phyloP scores from a whole-genome alignment of 2,888 invertebrate species.

The Calameuta pallipes region DNA sequence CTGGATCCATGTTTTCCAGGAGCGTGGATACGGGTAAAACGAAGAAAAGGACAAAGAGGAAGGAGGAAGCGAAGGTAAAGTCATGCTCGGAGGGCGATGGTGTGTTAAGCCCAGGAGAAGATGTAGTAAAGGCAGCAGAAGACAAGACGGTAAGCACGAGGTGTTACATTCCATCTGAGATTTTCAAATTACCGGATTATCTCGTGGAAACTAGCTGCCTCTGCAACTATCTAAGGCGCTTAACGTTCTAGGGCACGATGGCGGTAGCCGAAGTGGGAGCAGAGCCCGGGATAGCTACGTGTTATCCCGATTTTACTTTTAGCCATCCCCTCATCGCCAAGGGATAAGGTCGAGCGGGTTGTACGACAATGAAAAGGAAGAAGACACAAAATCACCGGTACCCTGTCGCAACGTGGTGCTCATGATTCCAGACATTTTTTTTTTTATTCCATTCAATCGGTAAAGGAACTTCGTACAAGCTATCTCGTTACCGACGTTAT shows the following conservation, averaged over 20 bases:
- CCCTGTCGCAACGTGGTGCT: neutral
- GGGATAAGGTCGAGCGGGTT: neutral
- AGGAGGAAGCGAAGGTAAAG: neutral
- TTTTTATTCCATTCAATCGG: neutral
- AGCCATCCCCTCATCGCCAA: neutral
- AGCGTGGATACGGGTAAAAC: neutral
- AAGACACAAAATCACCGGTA: neutral
- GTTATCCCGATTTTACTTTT: neutral
- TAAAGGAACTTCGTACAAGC: neutral
- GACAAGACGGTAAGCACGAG: constrained; percentile 16
- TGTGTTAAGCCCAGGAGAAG: neutral
- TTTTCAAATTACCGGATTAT: constrained; percentile 57
- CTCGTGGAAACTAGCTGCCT: constrained; percentile 49
- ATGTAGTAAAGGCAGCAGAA: constrained; percentile 21
- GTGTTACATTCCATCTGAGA: constrained; percentile 48
- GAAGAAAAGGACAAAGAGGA: neutral
- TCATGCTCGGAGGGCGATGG: neutral
- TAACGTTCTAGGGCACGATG: constrained; percentile 46
- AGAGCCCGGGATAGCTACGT: neutral
- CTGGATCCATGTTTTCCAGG: neutral
- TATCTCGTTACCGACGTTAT: neutral
- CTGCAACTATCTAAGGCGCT: constrained; percentile 50
- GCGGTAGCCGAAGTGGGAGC: constrained; percentile 17
- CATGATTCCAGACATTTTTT: neutral
- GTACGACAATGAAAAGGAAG: neutral